Conservation (phyloP, 2,888 invertebrate species). For the Cephus spinipes region DNA sequence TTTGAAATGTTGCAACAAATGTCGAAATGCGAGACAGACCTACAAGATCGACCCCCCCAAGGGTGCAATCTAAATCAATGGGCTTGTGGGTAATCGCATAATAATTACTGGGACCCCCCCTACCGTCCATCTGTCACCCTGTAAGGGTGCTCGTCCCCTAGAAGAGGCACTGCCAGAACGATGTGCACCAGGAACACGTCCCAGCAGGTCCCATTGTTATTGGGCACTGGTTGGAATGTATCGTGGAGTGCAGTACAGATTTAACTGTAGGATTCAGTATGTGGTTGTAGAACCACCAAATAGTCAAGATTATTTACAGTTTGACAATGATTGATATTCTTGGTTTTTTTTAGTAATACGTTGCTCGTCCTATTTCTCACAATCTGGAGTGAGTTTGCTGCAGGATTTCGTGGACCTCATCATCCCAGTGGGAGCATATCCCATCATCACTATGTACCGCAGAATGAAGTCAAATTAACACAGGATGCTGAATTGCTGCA, state of each 20-base stretch:
- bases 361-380: slow-evolving; percentile 35
- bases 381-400: slow-evolving; percentile 36
- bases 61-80: slow-evolving; percentile 65
- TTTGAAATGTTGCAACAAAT: slow-evolving; percentile 37
- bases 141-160: slow-evolving; percentile 46
- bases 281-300: not conserved
- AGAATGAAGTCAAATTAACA: slow-evolving; percentile 72
- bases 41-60: slow-evolving; percentile 48
- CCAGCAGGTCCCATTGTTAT: slow-evolving; percentile 63
- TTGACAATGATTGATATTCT: too few relatives aligned
- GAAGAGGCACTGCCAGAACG: slow-evolving; percentile 40
- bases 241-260: slow-evolving; percentile 1
- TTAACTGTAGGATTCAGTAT: not conserved
- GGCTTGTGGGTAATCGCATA: slow-evolving; percentile 66
- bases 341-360: slow-evolving; percentile 27
- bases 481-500: slow-evolving; percentile 80
- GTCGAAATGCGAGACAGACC: slow-evolving; percentile 32
- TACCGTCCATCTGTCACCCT: slow-evolving; percentile 61
- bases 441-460: slow-evolving; percentile 73
- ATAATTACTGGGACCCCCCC: slow-evolving; percentile 64
- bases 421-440: slow-evolving; percentile 71
- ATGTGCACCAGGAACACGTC: slow-evolving; percentile 48
- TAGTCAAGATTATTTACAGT: too few relatives aligned
- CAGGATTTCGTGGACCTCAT: slow-evolving; percentile 72
- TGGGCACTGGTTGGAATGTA: slow-evolving; percentile 10